Evolutionary conservation across 2,113 vertebrate species (phyloP), one percentile per base, ranked within the genome.

Genomic region (Hippocampus guttulatus): DNA sequence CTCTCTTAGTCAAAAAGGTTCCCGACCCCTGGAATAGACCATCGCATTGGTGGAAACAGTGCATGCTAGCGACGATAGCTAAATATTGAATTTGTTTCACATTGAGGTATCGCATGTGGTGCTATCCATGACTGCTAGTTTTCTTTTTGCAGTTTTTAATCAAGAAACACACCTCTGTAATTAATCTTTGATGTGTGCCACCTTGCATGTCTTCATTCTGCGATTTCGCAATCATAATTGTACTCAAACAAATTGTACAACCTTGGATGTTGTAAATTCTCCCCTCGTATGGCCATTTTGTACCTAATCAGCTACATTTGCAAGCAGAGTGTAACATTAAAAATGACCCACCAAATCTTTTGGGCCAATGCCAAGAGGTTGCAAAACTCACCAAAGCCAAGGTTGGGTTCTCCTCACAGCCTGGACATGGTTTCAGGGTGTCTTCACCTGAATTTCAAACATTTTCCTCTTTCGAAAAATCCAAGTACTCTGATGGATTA

Each of bases 311-410:
- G 20, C 49, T 52, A 52, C 52, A 55, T n/a, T 55, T 55, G 2
- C 9, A 9, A 21, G 18, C 15, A 61, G 27, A 27, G 25, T 38
- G 20, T 21, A 40, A 41, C 33, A 20, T 40, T 40, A 40, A 63
- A 21, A 38, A 20, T 38, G 21, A 21, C 10, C 60, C 23, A 38
- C 58, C 33, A 62, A 20, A 20, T 33, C 8, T 62, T 38, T 20
- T 33, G 38, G 15, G 18, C 1, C 8, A 18, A 62, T 0, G 30
- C 20, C 60, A 40, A 62, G 8, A 63, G 8, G 3, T 63, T 63
- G 64, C 38, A 18, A 65, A 49, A 85, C 85, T 89, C 51, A 89
- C 88, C 85, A n/a, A 75, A 73, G 73, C 71, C 72, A 5, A 38
- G 38, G 41, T 68, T 40, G 68, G 38, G 78, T 72, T 64, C 60